Evolutionary conservation across 2,888 invertebrate genomes (phyloP), one percentile per base, ranked within the genome.

Genomic region (Leptopilina syphax): DNA sequence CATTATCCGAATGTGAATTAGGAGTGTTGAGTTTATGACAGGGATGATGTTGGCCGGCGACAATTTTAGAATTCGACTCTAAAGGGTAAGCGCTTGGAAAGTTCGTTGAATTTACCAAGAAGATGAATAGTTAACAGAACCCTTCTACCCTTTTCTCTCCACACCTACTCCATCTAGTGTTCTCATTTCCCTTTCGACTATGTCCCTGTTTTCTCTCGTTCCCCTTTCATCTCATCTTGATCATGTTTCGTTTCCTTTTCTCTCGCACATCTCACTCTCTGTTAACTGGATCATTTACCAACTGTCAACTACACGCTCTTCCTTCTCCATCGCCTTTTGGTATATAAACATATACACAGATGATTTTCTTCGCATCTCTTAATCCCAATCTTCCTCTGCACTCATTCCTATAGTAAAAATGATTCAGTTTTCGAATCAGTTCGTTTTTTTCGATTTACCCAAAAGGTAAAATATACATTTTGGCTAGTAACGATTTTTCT

Each of bases 231-330:
- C 84, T 73, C 70, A 73, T 54, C 50, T 27, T 34, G 57, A 54
- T 57, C 70, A 4, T 57, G 50, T 54, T 73, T 54, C 70, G 13
- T 10, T 24, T 73, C 84, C 83, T 83, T 85, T 87, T 82, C 84
- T 57, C 70, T 47, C 44, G 10, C 50, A 50, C 47, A 13, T 54
- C 54, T 83, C 80, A 34, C 34, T 34, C 34, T 34, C 82, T 79
- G 81, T 84, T 87, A 89, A 88, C 88, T 88, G 82, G 85, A 88
- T 88, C 89, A 89, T 90, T 89, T 88, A 85, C 88, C 88, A 89
- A 87, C 89, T 89, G 89, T 73, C 73, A 73, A 57, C 87, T 82
- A 80, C 87, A 87, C 84, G 84, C 27, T 73, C 77, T 80, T 83
- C 77, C 78, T 65, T 63, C 73, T 67, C 80, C 27, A 50, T 78